Evolutionary conservation across 2,113 vertebrate species (phyloP).

Genomic region (Saccopteryx leptura): DNA sequence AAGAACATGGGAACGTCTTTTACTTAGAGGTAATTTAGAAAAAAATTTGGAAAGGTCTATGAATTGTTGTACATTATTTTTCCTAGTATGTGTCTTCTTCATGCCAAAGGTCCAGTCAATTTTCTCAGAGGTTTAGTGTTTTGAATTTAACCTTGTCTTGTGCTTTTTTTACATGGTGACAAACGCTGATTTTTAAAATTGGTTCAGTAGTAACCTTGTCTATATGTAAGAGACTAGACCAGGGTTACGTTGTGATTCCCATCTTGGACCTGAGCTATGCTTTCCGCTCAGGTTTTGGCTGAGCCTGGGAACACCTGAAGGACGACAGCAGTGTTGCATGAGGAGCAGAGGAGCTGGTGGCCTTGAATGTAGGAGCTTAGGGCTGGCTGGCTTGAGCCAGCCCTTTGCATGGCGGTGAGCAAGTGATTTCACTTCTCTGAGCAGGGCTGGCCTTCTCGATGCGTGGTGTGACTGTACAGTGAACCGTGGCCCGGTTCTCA

Average conservation of each 20-base stretch:
- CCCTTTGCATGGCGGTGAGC: background rate
- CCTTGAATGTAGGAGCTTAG: background rate
- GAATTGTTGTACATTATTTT: background rate
- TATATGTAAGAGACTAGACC: background rate
- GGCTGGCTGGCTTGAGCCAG: background rate
- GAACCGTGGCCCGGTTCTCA: background rate
- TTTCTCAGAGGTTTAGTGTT: conserved; percentile 33
- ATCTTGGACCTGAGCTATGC: background rate
- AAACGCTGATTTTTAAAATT: background rate
- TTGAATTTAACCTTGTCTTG: background rate
- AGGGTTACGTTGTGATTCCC: background rate
- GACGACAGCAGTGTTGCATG: background rate
- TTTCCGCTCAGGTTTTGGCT: background rate
- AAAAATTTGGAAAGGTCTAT: background rate
- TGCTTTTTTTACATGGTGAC: background rate
- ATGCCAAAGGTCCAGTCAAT: background rate
- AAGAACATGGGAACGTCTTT: background rate
- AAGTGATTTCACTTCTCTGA: background rate
- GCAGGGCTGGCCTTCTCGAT: background rate
- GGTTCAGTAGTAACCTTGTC: background rate
- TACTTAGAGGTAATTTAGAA: background rate
- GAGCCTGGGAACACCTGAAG: background rate
- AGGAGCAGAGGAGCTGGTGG: background rate
- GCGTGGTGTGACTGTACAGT: background rate
- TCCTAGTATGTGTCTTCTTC: background rate